Evolutionary conservation across 1,140 invertebrate species (phyloP).

Genomic region (Cepaea nemoralis): DNA sequence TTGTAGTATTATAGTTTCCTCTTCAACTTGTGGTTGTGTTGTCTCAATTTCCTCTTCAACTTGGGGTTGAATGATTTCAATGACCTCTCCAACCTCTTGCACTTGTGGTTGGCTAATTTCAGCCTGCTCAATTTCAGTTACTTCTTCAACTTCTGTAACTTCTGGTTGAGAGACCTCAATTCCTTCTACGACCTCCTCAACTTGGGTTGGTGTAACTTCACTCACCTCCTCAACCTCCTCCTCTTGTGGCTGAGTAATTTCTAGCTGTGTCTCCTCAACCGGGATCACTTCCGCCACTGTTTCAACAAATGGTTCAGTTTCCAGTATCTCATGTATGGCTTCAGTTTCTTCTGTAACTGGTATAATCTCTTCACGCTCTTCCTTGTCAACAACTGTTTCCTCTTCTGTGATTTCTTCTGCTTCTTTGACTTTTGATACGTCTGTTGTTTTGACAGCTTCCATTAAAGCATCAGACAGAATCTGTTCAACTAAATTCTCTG

Average conservation of each 20-base stretch:
- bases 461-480: not conserved
- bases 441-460: not conserved
- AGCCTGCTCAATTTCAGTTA: constrained; percentile 9
- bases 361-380: not conserved
- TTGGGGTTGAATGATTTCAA: constrained; percentile 43
- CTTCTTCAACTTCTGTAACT: constrained; percentile 28
- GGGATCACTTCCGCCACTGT: constrained; percentile 12
- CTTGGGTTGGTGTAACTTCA: constrained; percentile 42
- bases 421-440: constrained; percentile 1
- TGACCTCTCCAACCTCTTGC: constrained; percentile 17
- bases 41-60: constrained; percentile 3
- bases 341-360: constrained; percentile 1
- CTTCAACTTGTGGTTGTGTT: constrained; percentile 37
- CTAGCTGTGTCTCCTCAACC: not conserved
- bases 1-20: not conserved
- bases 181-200: constrained; percentile 25
- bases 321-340: constrained; percentile 23
- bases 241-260: not conserved
- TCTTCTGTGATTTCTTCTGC: constrained; percentile 13
- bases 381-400: not conserved
- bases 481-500: not conserved
- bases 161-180: not conserved
- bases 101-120: constrained; percentile 34
- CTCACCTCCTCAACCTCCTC: constrained; percentile 1
- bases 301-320: constrained; percentile 42